phyloP scores from a whole-genome alignment of 2,888 invertebrate genomes.

The Stenchaetothrips biformis region DNA sequence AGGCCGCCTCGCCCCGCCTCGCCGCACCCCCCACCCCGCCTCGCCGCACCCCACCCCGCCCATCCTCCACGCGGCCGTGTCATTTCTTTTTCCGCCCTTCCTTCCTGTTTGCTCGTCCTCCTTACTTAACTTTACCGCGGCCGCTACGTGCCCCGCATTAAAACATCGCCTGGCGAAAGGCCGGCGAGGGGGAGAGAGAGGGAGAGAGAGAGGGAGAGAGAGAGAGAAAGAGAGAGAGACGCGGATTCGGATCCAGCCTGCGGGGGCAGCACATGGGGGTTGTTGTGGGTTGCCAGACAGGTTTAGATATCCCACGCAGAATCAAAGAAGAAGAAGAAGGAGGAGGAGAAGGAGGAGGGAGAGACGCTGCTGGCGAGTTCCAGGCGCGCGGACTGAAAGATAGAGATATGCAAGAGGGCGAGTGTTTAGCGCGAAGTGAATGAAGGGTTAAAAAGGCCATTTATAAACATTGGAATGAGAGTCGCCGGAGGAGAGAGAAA shows the following conservation, averaged over 20 bases:
- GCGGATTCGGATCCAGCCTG: too few species aligned
- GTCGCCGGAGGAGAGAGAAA: not conserved
- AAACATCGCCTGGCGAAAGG: not conserved
- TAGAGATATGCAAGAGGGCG: too few species aligned
- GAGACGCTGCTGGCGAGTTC: too few species aligned
- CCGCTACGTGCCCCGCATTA: slow-evolving; percentile 16
- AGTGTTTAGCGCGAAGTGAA: slow-evolving; percentile 8
- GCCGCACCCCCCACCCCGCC: not conserved
- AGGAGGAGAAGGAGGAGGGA: too few species aligned
- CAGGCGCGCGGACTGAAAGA: too few species aligned
- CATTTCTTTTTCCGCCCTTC: too few species aligned
- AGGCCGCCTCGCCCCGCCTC: not conserved
- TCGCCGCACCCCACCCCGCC: not conserved
- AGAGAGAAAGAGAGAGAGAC: slow-evolving; percentile 4
- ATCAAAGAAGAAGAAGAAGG: too few species aligned
- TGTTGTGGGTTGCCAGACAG: too few species aligned
- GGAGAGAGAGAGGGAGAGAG: not conserved
- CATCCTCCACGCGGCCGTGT: not conserved
- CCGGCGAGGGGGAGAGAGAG: not conserved
- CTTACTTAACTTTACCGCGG: slow-evolving; percentile 24
- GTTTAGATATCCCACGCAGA: too few species aligned
- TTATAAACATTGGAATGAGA: slow-evolving; percentile 16
- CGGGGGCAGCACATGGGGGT: not conserved
- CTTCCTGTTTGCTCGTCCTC: slow-evolving; percentile 21
- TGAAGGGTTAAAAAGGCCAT: slow-evolving; percentile 23